Evolutionary conservation across 2,113 vertebrate genomes (phyloP), one percentile per base, ranked within the genome.

Genomic region (Corynorhinus townsendii): DNA sequence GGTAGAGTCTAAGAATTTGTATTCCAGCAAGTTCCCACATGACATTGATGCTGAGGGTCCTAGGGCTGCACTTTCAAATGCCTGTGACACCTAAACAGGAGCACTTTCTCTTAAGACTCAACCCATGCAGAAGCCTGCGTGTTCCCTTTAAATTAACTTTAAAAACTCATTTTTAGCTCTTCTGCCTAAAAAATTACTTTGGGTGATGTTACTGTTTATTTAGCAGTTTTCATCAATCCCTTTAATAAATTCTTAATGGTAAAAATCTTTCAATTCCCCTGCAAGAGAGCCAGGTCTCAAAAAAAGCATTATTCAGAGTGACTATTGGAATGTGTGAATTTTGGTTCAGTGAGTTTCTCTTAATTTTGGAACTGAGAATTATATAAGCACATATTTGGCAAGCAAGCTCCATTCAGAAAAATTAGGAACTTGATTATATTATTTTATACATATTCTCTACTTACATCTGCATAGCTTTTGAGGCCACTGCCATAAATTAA

Each of bases 351-450:
- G 0, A 64, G 10, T 66, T 90, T 83, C 75, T 89, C 76, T 94
- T 72, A 81, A 52, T 89, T 93, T 71, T 75, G 80, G 52, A 91
- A 81, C 30, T 86, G 30, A 95, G 82, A 94, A 72, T 83, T 77
- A 83, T 52, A 49, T 43, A 86, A 77, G 81, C 45, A 77, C 14
- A 76, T 64, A 91, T 81, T 49, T 89, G 68, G 90, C 91, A 96
- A 24, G 84, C 49, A 76, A 91, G 66, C 26, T 69, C 79, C 72
- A 64, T 2, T 71, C 49, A 88, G 73, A 82, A 93, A 81, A 72
- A 62, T 43, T 30, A 90, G 88, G 52, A 26, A 80, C 24, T 72
- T 94, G 62, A 45, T 64, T 64, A 40, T 24, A 30, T 49, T 80
- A 88, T 89, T 86, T 93, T 72, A 93, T 28, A 40, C 12, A 47